Conservation (phyloP, 2,888 invertebrate genomes). For the Cryptophagus acutangulus region DNA sequence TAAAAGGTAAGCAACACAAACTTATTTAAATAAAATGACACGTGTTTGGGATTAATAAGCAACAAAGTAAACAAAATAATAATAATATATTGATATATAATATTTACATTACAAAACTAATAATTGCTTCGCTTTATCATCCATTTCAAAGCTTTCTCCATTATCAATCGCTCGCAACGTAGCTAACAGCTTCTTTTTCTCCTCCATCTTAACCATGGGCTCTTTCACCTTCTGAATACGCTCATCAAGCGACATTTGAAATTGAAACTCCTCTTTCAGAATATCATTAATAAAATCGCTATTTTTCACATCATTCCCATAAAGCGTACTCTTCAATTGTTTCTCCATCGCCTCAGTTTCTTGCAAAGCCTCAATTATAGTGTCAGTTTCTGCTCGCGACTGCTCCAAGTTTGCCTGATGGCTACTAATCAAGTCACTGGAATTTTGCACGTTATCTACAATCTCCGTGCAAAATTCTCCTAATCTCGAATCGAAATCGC, state of each 20-base stretch:
- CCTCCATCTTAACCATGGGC: constrained; percentile 36
- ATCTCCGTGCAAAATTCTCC: constrained; percentile 37
- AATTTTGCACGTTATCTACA: constrained; percentile 33
- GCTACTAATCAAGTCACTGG: constrained; percentile 45
- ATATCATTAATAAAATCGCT: constrained; percentile 39
- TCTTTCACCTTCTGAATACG: constrained; percentile 24
- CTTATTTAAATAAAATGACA: too few relatives aligned
- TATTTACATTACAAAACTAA: too few relatives aligned
- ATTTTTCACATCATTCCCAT: constrained; percentile 35
- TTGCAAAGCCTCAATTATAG: constrained; percentile 50
- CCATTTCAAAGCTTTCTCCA: constrained; percentile 41
- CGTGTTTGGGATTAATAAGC: too few relatives aligned
- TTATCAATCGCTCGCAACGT: constrained; percentile 61
- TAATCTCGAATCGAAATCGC: constrained; percentile 34
- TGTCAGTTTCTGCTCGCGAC: constrained; percentile 50
- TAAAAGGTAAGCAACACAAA: too few relatives aligned
- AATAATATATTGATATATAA: too few relatives aligned
- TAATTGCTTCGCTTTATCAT: too few relatives aligned
- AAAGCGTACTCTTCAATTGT: constrained; percentile 40
- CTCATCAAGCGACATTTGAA: constrained; percentile 24
- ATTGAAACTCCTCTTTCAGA: constrained; percentile 38
- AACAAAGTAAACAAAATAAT: too few relatives aligned
- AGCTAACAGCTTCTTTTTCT: constrained; percentile 57
- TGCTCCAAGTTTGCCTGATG: constrained; percentile 51
- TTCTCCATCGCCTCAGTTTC: constrained; percentile 53